A percentile compares a stretch with the other conserved stretches of the same genome.
phyloP scores from a whole-genome alignment of 2,797 vertebrate genomes.

The Crax fasciolata region DNA sequence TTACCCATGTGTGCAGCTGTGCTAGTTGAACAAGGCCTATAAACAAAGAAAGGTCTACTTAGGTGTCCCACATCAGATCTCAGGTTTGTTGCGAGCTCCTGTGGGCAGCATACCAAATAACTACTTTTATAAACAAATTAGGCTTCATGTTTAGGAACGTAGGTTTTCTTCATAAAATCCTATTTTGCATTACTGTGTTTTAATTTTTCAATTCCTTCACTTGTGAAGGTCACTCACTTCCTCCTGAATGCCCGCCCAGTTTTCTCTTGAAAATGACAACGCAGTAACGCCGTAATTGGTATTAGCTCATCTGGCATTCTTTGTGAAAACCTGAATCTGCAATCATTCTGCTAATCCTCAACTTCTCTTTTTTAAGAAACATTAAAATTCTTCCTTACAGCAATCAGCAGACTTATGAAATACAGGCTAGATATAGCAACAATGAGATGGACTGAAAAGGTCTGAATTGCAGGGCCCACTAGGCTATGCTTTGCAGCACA shows the following conservation, averaged over 20 bases:
- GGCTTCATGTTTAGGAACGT: neutral
- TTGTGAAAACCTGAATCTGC: neutral
- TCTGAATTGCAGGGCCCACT: neutral
- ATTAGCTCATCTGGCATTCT: constrained; percentile 22
- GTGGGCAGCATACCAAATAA: neutral
- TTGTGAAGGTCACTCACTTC: neutral
- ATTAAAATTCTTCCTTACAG: neutral
- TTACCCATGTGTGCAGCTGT: neutral
- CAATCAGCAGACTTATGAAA: neutral
- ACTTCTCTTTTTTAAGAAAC: constrained; percentile 14
- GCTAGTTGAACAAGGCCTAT: neutral
- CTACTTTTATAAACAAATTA: neutral
- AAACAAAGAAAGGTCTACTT: neutral
- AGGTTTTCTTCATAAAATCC: neutral
- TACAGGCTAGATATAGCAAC: neutral
- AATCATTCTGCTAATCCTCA: constrained; percentile 24
- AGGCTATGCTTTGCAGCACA: neutral
- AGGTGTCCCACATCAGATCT: neutral
- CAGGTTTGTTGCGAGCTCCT: neutral
- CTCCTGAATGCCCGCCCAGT: neutral
- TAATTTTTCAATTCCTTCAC: neutral
- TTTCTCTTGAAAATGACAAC: constrained; percentile 2
- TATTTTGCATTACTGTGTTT: neutral
- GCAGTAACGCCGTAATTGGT: neutral
- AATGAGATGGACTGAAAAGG: neutral